phyloP scores from a whole-genome alignment of 1,140 invertebrate species.

The Chironomus tepperi region DNA sequence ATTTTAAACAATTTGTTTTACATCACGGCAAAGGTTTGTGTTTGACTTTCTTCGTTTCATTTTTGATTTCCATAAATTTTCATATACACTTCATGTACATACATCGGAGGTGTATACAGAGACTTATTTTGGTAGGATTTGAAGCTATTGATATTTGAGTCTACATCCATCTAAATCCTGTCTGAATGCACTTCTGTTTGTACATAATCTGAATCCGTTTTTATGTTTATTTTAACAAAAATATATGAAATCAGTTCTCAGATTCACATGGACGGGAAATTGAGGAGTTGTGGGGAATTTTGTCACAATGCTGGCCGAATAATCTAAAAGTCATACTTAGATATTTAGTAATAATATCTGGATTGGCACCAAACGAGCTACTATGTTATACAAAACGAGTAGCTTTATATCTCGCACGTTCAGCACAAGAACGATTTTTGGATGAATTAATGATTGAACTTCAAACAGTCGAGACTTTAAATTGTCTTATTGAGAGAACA shows the following conservation, averaged over 20 bases:
- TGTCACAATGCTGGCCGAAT: conserved; percentile 92
- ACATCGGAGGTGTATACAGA: no score
- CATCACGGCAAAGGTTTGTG: conserved; percentile 83
- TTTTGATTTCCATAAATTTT: not conserved
- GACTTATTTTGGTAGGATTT: no score
- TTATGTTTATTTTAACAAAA: no score
- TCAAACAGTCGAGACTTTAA: conserved; percentile 90
- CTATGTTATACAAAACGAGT: conserved; percentile 91
- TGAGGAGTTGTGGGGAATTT: conserved; percentile 89
- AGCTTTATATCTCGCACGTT: conserved; percentile 81
- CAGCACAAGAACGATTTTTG: conserved; percentile 80
- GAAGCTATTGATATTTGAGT: no score
- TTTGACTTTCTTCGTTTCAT: not conserved
- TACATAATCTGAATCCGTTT: no score
- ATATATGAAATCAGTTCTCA: conserved; percentile 59
- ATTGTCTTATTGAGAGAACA: conserved; percentile 88
- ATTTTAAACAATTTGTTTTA: conserved; percentile 98
- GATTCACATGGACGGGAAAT: conserved; percentile 92
- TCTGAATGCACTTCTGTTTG: no score
- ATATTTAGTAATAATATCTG: conserved; percentile 94
- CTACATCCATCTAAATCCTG: no score
- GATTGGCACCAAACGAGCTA: conserved; percentile 88
- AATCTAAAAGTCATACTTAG: conserved; percentile 95
- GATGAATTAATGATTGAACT: conserved; percentile 96
- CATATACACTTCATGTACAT: not conserved